These are phyloP conservation scores for Notarius quadriscutis DNA, from an alignment of 2,113 vertebrate genomes.

Conservation along the genomic window DNA sequence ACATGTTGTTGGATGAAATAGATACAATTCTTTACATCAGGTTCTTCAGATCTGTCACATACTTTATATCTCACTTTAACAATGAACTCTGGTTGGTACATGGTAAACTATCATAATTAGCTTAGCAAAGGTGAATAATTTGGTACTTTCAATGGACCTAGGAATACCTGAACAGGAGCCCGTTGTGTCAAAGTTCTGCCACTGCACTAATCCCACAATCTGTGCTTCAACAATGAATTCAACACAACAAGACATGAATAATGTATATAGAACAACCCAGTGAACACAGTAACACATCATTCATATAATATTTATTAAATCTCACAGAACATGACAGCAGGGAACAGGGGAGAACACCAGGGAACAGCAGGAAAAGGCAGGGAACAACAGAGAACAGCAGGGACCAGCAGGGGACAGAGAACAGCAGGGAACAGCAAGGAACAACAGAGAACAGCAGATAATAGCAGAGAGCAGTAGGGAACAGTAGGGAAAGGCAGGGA, in stretches of 20 bases:
- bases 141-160: not conserved
- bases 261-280: conserved; percentile 11
- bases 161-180: not conserved
- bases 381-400: too few relatives aligned
- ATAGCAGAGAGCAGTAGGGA: too few relatives aligned
- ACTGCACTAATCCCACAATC: not conserved
- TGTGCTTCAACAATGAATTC: not conserved
- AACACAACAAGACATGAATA: not conserved
- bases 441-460: too few relatives aligned
- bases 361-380: not conserved
- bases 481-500: not conserved
- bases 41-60: not conserved
- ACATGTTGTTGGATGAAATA: not conserved
- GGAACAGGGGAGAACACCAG: not conserved
- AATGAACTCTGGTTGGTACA: not conserved
- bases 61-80: not conserved
- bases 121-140: not conserved
- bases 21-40: not conserved
- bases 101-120: not conserved
- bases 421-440: too few relatives aligned
- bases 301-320: conserved; percentile 22
- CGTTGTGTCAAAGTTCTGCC: not conserved
- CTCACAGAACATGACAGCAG: conserved; percentile 5
- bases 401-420: too few relatives aligned
- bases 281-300: not conserved